Evolutionary conservation across 2,888 invertebrate genomes (phyloP), one percentile per base, ranked within the genome.

Genomic region (Caenorhabditis wallacei): DNA sequence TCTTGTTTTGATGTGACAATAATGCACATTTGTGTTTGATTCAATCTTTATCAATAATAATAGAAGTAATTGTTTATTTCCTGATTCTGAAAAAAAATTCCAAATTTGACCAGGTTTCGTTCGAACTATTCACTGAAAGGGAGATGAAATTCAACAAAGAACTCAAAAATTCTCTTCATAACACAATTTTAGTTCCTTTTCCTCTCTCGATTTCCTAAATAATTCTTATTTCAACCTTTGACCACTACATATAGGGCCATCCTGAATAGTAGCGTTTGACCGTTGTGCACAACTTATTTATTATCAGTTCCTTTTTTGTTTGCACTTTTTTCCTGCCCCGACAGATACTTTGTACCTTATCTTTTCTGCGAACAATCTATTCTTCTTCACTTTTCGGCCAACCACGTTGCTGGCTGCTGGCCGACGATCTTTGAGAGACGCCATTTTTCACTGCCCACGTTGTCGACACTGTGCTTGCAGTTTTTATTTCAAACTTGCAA

Each of bases 401-500:
- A 78, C 78, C 78, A 78, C 78, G 78, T 78, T 78, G 78, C 78
- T 78, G 69, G 40, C 78, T 78, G 78, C 78, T 78, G 69, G 51
- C 78, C 63, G 68, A 51, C 69, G 78, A 78, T 78, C 78, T 69
- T 69, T 69, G 69, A 78, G 78, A 68, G 30, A 68, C 59, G 18
- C 51, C 37, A 24, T 63, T 64, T 74, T 43, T 37, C 69, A 26
- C 56, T 20, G n/a, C 30, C 48, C 48, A 3, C n/a, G 40, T 70
- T 56, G 24, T 22, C 51, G 26, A 18, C n/a, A 51, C 2, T 51
- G 22, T 51, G 18, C 5, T 56, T 69, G 43, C 61, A 22, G 24
- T 18, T 48, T 48, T 48, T 2, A 13, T n/a, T 48, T n/a, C 18
- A 3, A 18, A 13, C 18, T 48, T 48, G 18, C 18, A 18, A 4